Base-by-base conservation (phyloP, 2,113 vertebrate species). In the Clarias batrachus region DNA sequence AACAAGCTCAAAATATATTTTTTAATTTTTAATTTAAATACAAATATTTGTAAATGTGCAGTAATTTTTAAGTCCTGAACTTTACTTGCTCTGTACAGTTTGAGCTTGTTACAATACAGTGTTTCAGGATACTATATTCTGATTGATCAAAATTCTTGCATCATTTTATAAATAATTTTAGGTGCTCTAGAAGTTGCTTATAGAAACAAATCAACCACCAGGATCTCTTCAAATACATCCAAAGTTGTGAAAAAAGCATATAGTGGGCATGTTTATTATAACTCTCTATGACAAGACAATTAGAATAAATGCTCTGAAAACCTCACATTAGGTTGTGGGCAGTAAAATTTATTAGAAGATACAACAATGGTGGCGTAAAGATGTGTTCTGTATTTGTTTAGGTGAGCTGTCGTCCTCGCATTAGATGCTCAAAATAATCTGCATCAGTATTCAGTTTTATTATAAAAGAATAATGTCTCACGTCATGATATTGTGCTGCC, bases 401-500 rank as follows among this genome's bases (percentile, higher is more conserved):
- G 7, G 17, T 71, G 17, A 70, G 27, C 27, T 70, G 27, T 33
- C 19, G 30, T 70, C 30, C 27, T 17, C 33, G 30, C 14, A 27
- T n/a, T 5, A 66, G n/a, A 66, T 1, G 13, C 13, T 71, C 68
- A n/a, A 13, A 52, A 48, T 25, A 48, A n/a, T 52, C 23, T 76
- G 21, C 37, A 11, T 3, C 7, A 25, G 41, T 54, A 48, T 54
- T 52, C 0, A 5, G 10, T 74, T 48, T 48, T 74, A 48, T 6
- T 7, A 48, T 71, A 16, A 37, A 71, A 71, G 8, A 21, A 17
- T 17, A 16, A 21, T 27, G 19, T 25, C 25, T 25, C 57, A 60
- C 84, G 80, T 13, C n/a, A 77, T 88, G 89, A 74, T 68, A 23
- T 83, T 91, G 9, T 84, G 11, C 0, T 83, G 92, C 92, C 90